These are phyloP conservation scores for Neuroscelio doddi DNA, from an alignment of 2,888 invertebrate species.

Conservation along the genomic window DNA sequence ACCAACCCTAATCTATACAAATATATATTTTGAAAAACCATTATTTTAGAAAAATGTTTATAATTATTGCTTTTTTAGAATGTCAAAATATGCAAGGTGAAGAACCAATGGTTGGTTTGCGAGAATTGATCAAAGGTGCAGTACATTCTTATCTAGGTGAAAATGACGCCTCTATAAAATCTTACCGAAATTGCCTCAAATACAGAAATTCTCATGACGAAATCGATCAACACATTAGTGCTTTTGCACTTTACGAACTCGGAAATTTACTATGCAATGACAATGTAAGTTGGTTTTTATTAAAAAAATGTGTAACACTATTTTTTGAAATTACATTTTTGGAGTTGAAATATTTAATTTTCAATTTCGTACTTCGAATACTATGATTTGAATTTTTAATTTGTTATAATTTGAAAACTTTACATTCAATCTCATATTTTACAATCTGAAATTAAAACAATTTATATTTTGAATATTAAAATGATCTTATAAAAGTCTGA, in stretches of 20 bases:
- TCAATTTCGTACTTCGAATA: too few species aligned
- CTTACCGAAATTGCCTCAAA: slow-evolving; percentile 60
- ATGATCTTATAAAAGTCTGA: too few species aligned
- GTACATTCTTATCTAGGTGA: slow-evolving; percentile 72
- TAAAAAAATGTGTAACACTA: too few species aligned
- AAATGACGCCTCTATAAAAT: slow-evolving; percentile 55
- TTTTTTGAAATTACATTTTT: too few species aligned
- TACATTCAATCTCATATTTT: too few species aligned
- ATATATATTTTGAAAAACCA: too few species aligned
- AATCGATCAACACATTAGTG: slow-evolving; percentile 75
- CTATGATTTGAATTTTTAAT: too few species aligned
- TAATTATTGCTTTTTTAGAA: slow-evolving; percentile 62
- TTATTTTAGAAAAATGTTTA: too few species aligned
- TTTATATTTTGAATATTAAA: too few species aligned
- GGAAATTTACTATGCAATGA: slow-evolving; percentile 68
- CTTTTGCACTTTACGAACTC: slow-evolving; percentile 79
- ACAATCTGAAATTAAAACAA: neutral
- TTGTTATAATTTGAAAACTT: too few species aligned
- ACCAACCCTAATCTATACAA: too few species aligned
- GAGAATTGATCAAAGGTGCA: slow-evolving; percentile 74
- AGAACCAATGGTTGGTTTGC: slow-evolving; percentile 76
- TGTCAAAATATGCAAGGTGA: slow-evolving; percentile 57
- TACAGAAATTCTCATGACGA: slow-evolving; percentile 56
- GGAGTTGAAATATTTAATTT: too few species aligned
- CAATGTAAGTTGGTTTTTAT: slow-evolving; percentile 52